phyloP scores from a whole-genome alignment of 2,888 invertebrate genomes.

The Acanthosepion lycidas region DNA sequence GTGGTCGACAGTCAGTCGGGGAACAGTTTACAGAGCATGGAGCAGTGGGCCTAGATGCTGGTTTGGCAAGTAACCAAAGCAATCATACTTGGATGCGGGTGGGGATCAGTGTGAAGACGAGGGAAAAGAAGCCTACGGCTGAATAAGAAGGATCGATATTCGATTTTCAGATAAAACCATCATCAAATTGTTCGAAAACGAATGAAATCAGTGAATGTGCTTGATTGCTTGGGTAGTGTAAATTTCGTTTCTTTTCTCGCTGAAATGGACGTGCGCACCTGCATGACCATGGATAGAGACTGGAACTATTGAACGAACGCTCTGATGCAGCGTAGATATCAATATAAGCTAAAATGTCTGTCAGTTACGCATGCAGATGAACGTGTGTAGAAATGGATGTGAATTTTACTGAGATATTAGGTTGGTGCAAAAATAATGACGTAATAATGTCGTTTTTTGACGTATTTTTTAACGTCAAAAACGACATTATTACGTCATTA shows the following conservation, averaged over 20 bases:
- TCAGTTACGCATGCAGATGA: too few species aligned
- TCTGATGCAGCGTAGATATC: not conserved
- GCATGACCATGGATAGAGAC: not conserved
- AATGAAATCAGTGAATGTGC: constrained; percentile 21
- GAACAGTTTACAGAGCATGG: not conserved
- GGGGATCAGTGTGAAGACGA: not conserved
- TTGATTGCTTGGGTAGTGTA: not conserved
- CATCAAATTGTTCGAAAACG: not conserved
- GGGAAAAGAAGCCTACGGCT: not conserved
- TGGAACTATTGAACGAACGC: not conserved
- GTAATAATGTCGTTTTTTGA: too few species aligned
- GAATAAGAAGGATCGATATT: not conserved
- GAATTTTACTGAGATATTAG: too few species aligned
- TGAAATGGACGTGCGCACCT: not conserved
- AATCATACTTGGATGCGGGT: not conserved
- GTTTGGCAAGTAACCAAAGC: not conserved
- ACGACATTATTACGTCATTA: too few species aligned
- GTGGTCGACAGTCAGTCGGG: too few species aligned
- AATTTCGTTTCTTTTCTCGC: not conserved
- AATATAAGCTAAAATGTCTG: too few species aligned
- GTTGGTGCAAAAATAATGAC: too few species aligned
- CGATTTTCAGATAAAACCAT: constrained; percentile 22
- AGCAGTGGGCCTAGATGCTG: not conserved
- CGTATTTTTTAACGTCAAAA: too few species aligned
- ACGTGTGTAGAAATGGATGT: too few species aligned